Evolutionary conservation across 2,888 invertebrate species (phyloP), one percentile per base, ranked within the genome.

Genomic region (Chloroclystis v-ata): DNA sequence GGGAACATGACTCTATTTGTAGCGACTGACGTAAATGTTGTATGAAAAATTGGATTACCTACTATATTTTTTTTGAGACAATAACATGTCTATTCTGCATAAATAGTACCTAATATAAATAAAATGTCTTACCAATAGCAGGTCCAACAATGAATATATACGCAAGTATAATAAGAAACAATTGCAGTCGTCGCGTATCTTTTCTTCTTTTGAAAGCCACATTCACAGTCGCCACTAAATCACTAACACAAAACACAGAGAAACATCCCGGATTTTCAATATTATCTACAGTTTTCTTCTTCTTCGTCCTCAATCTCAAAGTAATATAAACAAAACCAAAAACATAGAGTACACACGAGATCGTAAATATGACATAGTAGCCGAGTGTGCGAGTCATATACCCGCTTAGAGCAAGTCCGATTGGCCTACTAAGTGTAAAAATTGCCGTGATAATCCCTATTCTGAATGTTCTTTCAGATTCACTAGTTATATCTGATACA

Each of bases 391-490:
- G 78, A 10, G 88, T 89, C 75, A 89, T 82, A 37, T 89, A 78
- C 12, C 90, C 90, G 71, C 90, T 90, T 1, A 90, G 78, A 6
- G 89, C 88, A 2, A 87, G 79, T 7, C 89, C 90, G 37, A 90
- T 68, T 0, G 90, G 89, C 49, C 89, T 75, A 57, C 84, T 86
- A 5, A 90, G 69, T 46, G 89, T 89, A 58, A 87, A 62, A 52
- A 90, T 83, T 9, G 89, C 82, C 0, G 90, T 90, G 29, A 91
- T 81, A 11, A 92, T 83, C 3, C 91, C 92, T 60, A 92, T 78
- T 56, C 92, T 80, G 59, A 91, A 85, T 54, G 92, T 92, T 59
- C 92, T 80, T 69, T 91, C 91, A 41, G 89, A 84, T 44, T 90
- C 74, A 49, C 82, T 84, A 26, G 91, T 90, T 25, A 91, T 87